A percentile compares a stretch with the other conserved stretches of the same genome.
Evolutionary conservation across 1,140 invertebrate species (phyloP).

Genomic region (Stegodyphus dumicola): DNA sequence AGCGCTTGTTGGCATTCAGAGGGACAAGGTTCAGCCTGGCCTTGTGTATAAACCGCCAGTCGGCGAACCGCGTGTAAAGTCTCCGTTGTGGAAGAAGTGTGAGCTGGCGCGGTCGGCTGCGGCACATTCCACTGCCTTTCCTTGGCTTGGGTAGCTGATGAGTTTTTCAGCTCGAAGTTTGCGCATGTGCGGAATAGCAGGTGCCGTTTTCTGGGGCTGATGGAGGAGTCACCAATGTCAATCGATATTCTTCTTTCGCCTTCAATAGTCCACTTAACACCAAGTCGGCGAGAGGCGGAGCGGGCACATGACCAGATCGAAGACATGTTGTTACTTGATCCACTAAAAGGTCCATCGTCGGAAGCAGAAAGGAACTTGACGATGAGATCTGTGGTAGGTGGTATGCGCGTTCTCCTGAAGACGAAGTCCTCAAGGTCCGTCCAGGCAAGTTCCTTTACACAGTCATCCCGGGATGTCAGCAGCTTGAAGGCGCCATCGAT

Average conservation of each 20-base stretch:
- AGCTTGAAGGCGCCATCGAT: not conserved
- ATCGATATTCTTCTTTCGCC: not conserved
- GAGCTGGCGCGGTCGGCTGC: not conserved
- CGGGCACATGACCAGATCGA: not conserved
- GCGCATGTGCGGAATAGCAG: not conserved
- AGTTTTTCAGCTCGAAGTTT: not conserved
- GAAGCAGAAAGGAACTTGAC: not conserved
- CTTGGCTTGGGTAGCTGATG: not conserved
- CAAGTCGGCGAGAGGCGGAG: not conserved
- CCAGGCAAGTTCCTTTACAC: not conserved
- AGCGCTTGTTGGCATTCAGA: not conserved
- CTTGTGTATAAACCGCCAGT: conserved; percentile 7
- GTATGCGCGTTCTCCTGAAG: not conserved
- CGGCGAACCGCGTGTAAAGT: conserved; percentile 3
- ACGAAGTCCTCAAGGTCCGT: not conserved
- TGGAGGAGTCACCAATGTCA: not conserved
- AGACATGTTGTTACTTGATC: too few relatives aligned
- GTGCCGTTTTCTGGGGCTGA: not conserved
- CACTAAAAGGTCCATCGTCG: not conserved
- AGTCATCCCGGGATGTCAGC: not conserved
- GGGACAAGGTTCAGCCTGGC: not conserved
- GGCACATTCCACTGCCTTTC: not conserved
- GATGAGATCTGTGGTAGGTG: not conserved
- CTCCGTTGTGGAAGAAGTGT: not conserved
- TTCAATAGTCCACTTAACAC: not conserved